A percentile compares a stretch with the other conserved stretches of the same genome.
Conservation (phyloP, 2,113 vertebrate genomes). For the Sinocyclocheilus anophthalmus region DNA sequence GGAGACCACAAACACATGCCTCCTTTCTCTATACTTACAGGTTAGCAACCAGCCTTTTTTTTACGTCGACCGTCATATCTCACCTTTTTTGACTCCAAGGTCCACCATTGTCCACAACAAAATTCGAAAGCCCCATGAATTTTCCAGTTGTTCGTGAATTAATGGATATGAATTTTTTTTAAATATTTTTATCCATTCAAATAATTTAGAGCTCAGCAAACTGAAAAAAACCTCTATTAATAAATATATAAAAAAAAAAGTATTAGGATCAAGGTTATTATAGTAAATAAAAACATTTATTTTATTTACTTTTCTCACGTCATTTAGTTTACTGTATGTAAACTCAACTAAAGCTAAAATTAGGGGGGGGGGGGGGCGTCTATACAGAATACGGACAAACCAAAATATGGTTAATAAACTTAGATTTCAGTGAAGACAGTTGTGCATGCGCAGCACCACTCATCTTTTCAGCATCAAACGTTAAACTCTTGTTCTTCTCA, state of each 20-base stretch:
- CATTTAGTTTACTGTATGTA: no score
- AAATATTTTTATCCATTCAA: background rate
- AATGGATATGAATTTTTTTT: no score
- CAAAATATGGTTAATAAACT: no score
- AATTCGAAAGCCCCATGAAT: background rate
- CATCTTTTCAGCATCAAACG: background rate
- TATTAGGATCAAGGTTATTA: no score
- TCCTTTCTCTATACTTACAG: constrained; percentile 85
- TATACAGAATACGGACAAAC: no score
- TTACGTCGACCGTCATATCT: background rate
- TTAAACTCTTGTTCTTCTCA: background rate
- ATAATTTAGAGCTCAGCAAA: background rate
- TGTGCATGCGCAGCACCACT: background rate
- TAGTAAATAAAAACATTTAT: no score
- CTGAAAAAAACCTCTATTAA: background rate
- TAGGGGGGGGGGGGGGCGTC: no score
- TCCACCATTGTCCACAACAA: background rate
- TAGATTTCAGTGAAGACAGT: background rate
- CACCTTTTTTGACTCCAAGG: background rate
- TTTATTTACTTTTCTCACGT: no score
- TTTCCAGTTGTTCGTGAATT: no score
- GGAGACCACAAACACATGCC: constrained; percentile 68
- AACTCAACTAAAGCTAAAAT: no score
- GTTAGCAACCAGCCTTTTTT: constrained; percentile 70
- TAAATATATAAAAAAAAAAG: background rate